Conservation (phyloP, 1,140 invertebrate genomes). For the Spodoptera litura region DNA sequence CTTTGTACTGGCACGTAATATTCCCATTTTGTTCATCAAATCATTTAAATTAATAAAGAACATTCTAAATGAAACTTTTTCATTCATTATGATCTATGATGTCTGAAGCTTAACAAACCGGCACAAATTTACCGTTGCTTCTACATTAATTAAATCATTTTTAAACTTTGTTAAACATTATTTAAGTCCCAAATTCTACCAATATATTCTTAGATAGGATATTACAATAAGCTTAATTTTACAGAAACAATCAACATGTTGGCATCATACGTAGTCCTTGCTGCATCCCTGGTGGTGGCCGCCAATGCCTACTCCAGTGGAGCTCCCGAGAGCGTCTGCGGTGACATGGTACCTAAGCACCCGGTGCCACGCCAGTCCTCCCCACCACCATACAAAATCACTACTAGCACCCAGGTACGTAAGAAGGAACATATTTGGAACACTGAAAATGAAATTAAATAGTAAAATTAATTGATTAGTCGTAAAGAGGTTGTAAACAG, state of each 20-base stretch:
- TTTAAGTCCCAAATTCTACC: neutral
- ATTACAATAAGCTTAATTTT: constrained; percentile 7
- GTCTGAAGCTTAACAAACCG: no score
- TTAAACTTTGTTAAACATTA: no score
- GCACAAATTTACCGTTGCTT: no score
- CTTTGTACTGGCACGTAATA: neutral
- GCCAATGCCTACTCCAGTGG: constrained; percentile 79
- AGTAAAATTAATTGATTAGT: no score
- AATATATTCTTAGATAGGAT: no score
- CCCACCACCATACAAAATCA: constrained; percentile 82
- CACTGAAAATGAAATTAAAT: no score
- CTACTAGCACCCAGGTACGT: constrained; percentile 76
- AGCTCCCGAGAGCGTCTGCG: constrained; percentile 83
- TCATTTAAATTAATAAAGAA: neutral
- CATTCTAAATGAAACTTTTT: no score
- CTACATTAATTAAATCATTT: neutral
- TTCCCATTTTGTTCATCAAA: no score
- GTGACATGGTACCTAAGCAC: constrained; percentile 85
- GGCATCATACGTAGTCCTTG: constrained; percentile 61
- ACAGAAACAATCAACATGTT: constrained; percentile 66
- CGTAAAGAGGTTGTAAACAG: no score
- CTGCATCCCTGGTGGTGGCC: constrained; percentile 61
- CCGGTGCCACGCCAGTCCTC: constrained; percentile 75
- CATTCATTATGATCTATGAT: no score
- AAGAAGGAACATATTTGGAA: no score